These are phyloP conservation scores for Empis stercorea DNA, from an alignment of 2,888 invertebrate species.

Conservation along the genomic window DNA sequence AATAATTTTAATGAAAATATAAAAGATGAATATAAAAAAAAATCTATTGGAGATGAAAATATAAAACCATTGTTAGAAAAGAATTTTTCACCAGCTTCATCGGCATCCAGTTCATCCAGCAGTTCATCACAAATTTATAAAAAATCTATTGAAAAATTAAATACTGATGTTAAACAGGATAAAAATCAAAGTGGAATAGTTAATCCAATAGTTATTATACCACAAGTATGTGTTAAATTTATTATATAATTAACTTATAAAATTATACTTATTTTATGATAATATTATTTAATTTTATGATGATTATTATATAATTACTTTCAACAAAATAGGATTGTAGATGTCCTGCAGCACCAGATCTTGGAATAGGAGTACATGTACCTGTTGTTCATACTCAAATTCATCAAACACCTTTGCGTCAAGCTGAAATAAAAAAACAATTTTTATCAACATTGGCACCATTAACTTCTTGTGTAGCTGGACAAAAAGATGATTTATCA, in stretches of 20 bases:
- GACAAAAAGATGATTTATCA: slow-evolving; percentile 42
- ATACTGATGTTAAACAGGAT: slow-evolving; percentile 35
- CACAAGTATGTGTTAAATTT: slow-evolving; percentile 34
- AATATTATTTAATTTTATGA: not conserved
- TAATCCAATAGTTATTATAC: slow-evolving; percentile 37
- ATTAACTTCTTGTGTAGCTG: slow-evolving; percentile 61
- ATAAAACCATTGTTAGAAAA: slow-evolving; percentile 37
- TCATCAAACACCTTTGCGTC: slow-evolving; percentile 36
- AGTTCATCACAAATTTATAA: slow-evolving; percentile 52
- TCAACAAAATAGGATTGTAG: slow-evolving; percentile 28
- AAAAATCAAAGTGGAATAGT: slow-evolving; percentile 36
- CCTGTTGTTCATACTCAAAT: slow-evolving; percentile 36
- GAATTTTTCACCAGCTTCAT: slow-evolving; percentile 46
- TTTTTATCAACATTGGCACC: slow-evolving; percentile 69
- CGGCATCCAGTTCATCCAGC: slow-evolving; percentile 43
- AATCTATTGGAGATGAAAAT: no score
- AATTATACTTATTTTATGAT: not conserved
- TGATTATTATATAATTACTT: no score
- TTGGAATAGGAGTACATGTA: slow-evolving; percentile 41
- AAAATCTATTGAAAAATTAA: slow-evolving; percentile 37
- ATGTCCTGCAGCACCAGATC: slow-evolving; percentile 40
- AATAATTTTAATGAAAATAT: slow-evolving; percentile 18
- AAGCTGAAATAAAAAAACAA: slow-evolving; percentile 56
- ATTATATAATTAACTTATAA: no score
- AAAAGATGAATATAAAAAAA: slow-evolving; percentile 9